Base-by-base conservation (phyloP, 2,797 vertebrate species). In the Urophycis tenuis region DNA sequence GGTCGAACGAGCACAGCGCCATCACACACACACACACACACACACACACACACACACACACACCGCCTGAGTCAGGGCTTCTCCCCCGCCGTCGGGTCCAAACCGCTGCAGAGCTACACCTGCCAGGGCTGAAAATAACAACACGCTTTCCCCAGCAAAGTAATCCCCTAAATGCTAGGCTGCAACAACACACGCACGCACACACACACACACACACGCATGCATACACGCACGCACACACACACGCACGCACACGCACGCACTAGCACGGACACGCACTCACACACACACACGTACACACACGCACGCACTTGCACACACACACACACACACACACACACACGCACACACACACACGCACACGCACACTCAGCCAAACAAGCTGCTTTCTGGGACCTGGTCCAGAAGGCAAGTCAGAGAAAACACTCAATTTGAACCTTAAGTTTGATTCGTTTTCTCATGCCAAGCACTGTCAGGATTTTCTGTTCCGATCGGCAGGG, bases 371-470 rank as follows among this genome's bases (percentile, higher is more conserved):
- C 19, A 73, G 12, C 34, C 72, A 41, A 2, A 35, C 60, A 69
- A 22, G 22, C 32, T 67, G 25, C 25, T 67, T 67, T 30, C 60
- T 29, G 60, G 60, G 60, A 67, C 60, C n/a, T 67, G 60, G 60
- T 67, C 60, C 60, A 67, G 60, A 67, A 67, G 60, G 60, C 25
- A 67, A 12, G 60, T 67, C 60, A 12, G 60, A 67, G 60, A 67
- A 67, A 67, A 67, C 10, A 29, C 25, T 67, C n/a, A 67, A 67
- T 29, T 29, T 67, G 25, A 67, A 67, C 60, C 60, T 67, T n/a
- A 67, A 30, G 60, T 29, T n/a, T 67, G 60, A 64, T 29, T 60
- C 53, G 22, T 60, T 64, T 64, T 9, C 25, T 64, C 25, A 64
- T 29, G 60, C 60, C 60, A 64, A 64, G 60, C 31, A 60, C 49